Evolutionary conservation across 2,797 vertebrate species (phyloP), one percentile per base, ranked within the genome.

Genomic region (Gastrophryne carolinensis): DNA sequence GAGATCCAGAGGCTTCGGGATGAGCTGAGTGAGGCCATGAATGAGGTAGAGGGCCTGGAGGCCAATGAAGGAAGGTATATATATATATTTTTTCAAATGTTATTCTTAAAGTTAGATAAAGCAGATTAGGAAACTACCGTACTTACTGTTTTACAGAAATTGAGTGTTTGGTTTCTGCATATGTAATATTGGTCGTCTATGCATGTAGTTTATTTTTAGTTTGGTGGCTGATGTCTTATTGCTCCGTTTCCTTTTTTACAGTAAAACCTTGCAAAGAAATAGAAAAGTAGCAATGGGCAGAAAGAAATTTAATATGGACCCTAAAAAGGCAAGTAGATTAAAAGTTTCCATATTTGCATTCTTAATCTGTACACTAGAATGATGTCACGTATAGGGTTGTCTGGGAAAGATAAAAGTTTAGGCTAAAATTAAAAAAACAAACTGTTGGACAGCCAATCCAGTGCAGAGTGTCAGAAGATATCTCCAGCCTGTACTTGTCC

Each of bases 231-330:
- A 3, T 8, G 11, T 6, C 34, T 24, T 62, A 26, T 27, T 29
- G 1, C 23, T 41, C 57, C 37, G 32, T 27, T 26, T 39, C 17
- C 26, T 8, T n/a, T 21, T n/a, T n/a, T 73, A 17, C 84, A 98
- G 96, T 83, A 98, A 97, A 93, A 98, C 95, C 15, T 89, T 98
- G 72, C 95, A 97, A 81, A 92, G 96, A 86, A 96, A 92, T 73
- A 86, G 94, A 9, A 96, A 98, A 79, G 94, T 98, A 82, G 95
- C 95, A 23, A 96, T 98, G 96, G 96, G 96, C 63, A 88, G 96
- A 69, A 98, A 98, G 85, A 98, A 97, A 82, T 97, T 97, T 86
- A 97, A 97, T 87, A 97, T 97, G 95, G 95, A 97, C 74, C 96
- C 96, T 3, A 98, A 98, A 87, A 97, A 96, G 93, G 95, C 93